Evolutionary conservation across 2,113 vertebrate genomes (phyloP), one percentile per base, ranked within the genome.

Genomic region (Cochlearius cochlearius): DNA sequence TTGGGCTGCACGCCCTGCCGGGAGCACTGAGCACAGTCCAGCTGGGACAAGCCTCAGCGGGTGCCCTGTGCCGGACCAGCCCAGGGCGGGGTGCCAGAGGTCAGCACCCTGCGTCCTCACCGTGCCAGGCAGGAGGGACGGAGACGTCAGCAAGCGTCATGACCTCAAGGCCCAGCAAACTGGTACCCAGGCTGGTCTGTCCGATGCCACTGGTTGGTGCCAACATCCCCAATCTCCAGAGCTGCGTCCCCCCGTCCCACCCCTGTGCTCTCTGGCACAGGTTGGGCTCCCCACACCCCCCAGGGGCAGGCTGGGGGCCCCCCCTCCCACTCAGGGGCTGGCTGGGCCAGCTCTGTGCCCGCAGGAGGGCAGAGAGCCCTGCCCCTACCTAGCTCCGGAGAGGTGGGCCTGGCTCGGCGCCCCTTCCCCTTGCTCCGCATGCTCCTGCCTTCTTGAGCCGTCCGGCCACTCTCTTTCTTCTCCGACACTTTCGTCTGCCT

Each of bases 371-470:
- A 76, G 55, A 92, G 90, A 96, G 80, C 25, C 30, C 20, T 76
- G 53, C 30, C 56, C 98, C 83, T 97, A 99, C 99, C 99, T 96
- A 99, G 96, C 94, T 99, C 99, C 22, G 99, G 99, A 53, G 99
- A 99, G 87, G 98, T 97, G 63, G 99, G 99, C 91, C 99, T 98
- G 62, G 97, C 91, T 86, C 99, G 98, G 12, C 99, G 99, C 76
- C 98, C 98, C 97, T 99, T 99, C 81, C 98, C 99, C 97, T 98
- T 99, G 96, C 97, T 98, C 94, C 98, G 98, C 5, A 78, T 91
- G 64, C 98, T 98, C 88, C 98, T 98, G 84, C 98, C 97, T 89
- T 98, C 99, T 98, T 98, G 99, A 88, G 93, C 68, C 59, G 34
- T 97, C 74, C 95, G 97, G 36, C 89, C 96, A 84, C 97, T 98